These are phyloP conservation scores for Apistogramma diplotaenia DNA, from an alignment of 2,113 vertebrate species.

Conservation along the genomic window DNA sequence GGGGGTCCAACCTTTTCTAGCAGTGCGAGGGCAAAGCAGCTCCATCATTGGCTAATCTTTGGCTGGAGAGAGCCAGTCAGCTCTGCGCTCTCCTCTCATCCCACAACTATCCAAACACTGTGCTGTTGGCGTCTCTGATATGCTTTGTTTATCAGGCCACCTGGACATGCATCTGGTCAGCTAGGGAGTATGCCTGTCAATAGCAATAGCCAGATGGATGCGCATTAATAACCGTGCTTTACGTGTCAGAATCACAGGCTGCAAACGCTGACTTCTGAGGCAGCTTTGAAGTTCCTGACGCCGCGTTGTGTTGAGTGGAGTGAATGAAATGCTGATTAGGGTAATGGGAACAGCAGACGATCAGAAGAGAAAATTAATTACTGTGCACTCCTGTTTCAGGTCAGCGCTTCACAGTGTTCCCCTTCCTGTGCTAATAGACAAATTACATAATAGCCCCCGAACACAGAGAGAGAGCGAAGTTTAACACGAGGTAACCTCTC, in stretches of 20 bases:
- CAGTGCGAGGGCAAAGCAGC: slow-evolving; percentile 40
- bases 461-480: slow-evolving; percentile 5
- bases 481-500: slow-evolving; percentile 51
- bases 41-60: slow-evolving; percentile 57
- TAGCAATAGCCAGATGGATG: slow-evolving; percentile 65
- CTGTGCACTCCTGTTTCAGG: slow-evolving; percentile 55
- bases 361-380: slow-evolving; percentile 52
- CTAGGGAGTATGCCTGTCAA: slow-evolving; percentile 47
- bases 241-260: slow-evolving; percentile 40
- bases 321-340: slow-evolving; percentile 41
- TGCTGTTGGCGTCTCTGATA: slow-evolving; percentile 49
- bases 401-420: slow-evolving; percentile 62
- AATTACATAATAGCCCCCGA: slow-evolving; percentile 54
- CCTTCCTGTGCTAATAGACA: slow-evolving; percentile 57
- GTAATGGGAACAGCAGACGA: slow-evolving; percentile 39
- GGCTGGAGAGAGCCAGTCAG: slow-evolving; percentile 57
- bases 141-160: slow-evolving; percentile 72
- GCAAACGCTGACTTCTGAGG: slow-evolving; percentile 14
- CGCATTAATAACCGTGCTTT: slow-evolving; percentile 55
- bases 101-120: slow-evolving; percentile 64
- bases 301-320: not conserved
- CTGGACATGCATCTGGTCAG: slow-evolving; percentile 71
- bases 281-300: slow-evolving; percentile 11
- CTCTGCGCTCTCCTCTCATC: slow-evolving; percentile 43
- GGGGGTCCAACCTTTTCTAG: slow-evolving; percentile 54